phyloP scores from a whole-genome alignment of 2,797 vertebrate species.

The Paramormyrops hopkinsi region DNA sequence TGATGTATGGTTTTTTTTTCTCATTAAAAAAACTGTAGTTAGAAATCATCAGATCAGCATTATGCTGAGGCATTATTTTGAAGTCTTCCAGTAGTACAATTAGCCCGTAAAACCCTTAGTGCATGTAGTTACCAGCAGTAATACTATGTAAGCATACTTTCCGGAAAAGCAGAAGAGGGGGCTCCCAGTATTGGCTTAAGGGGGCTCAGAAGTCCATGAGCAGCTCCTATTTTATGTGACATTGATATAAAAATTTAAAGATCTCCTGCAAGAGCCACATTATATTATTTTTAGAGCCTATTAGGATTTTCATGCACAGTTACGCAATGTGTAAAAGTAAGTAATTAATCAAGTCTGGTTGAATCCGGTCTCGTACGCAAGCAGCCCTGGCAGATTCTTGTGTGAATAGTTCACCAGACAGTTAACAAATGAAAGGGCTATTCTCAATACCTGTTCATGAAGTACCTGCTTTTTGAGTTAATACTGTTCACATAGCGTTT shows the following conservation, averaged over 20 bases:
- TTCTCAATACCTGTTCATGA: neutral
- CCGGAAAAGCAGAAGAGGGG: neutral
- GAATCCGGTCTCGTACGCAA: neutral
- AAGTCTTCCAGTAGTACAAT: neutral
- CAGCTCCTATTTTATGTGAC: slow-evolving; percentile 13
- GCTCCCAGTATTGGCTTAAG: neutral
- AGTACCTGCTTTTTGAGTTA: neutral
- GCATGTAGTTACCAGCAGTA: neutral
- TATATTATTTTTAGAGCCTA: slow-evolving; percentile 26
- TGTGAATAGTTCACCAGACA: neutral
- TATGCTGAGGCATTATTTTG: neutral
- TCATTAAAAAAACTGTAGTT: neutral
- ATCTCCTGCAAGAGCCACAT: slow-evolving; percentile 14
- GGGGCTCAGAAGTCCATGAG: neutral
- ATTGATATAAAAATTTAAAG: slow-evolving; percentile 23
- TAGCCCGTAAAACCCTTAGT: neutral
- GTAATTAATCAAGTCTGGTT: slow-evolving; percentile 17
- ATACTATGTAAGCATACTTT: neutral
- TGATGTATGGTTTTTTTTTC: neutral
- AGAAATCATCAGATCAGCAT: neutral
- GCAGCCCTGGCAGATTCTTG: neutral
- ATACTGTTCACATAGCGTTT: neutral
- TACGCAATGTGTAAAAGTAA: slow-evolving; percentile 15
- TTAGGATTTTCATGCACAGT: slow-evolving; percentile 16
- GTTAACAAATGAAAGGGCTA: neutral